Percentiles rank a stretch among this genome's conserved stretches.
phyloP scores from a whole-genome alignment of 1,140 invertebrate genomes.

The Apis laboriosa region DNA sequence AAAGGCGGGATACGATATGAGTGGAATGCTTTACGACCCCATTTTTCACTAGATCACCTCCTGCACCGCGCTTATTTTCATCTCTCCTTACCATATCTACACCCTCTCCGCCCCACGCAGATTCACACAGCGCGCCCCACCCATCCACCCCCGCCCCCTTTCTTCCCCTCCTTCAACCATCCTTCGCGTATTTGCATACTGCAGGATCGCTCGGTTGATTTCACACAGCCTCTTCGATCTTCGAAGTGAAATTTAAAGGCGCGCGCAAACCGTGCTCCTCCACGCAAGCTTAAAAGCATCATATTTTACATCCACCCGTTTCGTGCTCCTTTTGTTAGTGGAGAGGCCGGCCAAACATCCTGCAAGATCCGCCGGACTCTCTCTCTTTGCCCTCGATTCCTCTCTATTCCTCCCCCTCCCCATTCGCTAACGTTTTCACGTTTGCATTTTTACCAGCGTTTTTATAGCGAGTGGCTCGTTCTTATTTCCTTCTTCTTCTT shows the following conservation, averaged over 20 bases:
- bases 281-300: slow-evolving; percentile 73
- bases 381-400: neutral
- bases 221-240: slow-evolving; percentile 71
- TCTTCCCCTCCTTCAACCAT: neutral
- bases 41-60: slow-evolving; percentile 73
- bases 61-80: slow-evolving; percentile 47
- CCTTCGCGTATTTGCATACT: slow-evolving; percentile 72
- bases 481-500: neutral
- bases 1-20: slow-evolving; percentile 68
- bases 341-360: slow-evolving; percentile 42
- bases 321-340: slow-evolving; percentile 46
- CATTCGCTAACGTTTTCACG: slow-evolving; percentile 2
- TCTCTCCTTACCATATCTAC: slow-evolving; percentile 8
- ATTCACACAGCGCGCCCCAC: slow-evolving; percentile 49
- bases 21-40: slow-evolving; percentile 73
- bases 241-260: slow-evolving; percentile 75
- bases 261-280: slow-evolving; percentile 27
- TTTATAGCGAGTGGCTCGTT: neutral
- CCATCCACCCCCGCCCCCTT: neutral
- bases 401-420: neutral
- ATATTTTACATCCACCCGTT: slow-evolving; percentile 73
- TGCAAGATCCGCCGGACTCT: slow-evolving; percentile 41
- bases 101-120: slow-evolving; percentile 16
- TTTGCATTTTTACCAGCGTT: slow-evolving; percentile 5
- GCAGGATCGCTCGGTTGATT: slow-evolving; percentile 72